Conservation (phyloP, 1,140 invertebrate genomes). For the Lordiphosa collinella region DNA sequence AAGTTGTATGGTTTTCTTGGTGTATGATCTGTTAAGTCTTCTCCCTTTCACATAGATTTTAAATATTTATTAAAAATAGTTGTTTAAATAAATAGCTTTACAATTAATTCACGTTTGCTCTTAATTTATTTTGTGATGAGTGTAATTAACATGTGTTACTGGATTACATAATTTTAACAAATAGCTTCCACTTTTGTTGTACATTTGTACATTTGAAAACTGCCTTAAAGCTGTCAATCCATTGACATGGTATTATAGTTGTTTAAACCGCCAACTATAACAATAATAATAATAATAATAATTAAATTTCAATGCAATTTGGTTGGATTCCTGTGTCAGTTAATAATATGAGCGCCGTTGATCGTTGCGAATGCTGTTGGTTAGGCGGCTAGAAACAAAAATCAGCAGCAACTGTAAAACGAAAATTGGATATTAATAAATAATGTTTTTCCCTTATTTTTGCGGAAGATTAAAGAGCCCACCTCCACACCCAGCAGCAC, state of each 20-base stretch:
- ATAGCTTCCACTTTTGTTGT: no score
- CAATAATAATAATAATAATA: not conserved
- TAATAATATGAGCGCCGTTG: constrained; percentile 56
- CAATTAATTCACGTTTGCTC: constrained; percentile 17
- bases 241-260: no score
- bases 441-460: not conserved
- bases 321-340: not conserved
- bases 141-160: not conserved
- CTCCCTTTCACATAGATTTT: not conserved
- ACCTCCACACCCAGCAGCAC: constrained; percentile 65
- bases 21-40: no score
- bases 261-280: not conserved
- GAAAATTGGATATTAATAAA: not conserved
- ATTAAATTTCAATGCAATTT: not conserved
- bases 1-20: no score
- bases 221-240: no score
- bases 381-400: constrained; percentile 58
- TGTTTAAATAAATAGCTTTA: constrained; percentile 32
- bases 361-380: constrained; percentile 75
- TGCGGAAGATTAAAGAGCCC: not conserved
- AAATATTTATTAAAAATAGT: constrained; percentile 24
- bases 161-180: no score
- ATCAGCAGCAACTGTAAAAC: constrained; percentile 51
- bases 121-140: constrained; percentile 15
- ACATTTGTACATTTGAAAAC: no score